Conservation (phyloP, 2,888 invertebrate genomes). For the Cheilosia impressa region DNA sequence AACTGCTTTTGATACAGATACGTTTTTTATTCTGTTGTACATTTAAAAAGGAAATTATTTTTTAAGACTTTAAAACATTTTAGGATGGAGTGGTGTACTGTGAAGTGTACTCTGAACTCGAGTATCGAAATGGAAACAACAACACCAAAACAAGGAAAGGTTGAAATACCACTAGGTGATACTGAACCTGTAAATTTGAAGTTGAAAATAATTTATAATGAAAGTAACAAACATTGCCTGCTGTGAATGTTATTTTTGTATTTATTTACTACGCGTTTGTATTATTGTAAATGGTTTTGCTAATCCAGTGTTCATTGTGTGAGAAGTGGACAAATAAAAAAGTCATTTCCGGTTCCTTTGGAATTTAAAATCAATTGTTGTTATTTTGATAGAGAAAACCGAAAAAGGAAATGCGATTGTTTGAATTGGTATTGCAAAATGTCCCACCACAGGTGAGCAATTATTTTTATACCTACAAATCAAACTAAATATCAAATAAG, state of each 20-base stretch:
- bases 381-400: not conserved
- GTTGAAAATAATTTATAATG: too few species aligned
- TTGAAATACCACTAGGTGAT: too few species aligned
- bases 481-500: not conserved
- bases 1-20: too few species aligned
- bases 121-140: not conserved
- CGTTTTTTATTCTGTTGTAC: too few species aligned
- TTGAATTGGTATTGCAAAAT: constrained; percentile 43
- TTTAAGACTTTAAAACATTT: too few species aligned
- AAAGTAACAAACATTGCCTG: too few species aligned
- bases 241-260: too few species aligned
- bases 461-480: not conserved
- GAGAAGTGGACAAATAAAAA: not conserved
- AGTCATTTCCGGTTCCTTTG: not conserved
- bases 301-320: not conserved
- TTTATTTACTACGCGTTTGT: not conserved
- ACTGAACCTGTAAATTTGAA: too few species aligned
- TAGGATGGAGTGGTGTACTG: too few species aligned
- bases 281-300: not conserved
- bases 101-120: not conserved
- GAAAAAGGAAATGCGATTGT: constrained; percentile 38
- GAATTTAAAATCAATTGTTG: not conserved
- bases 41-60: too few species aligned
- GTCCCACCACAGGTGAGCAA: constrained; percentile 40
- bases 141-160: not conserved